phyloP scores from a whole-genome alignment of 1,140 invertebrate genomes.

The Coptotermes formosanus region DNA sequence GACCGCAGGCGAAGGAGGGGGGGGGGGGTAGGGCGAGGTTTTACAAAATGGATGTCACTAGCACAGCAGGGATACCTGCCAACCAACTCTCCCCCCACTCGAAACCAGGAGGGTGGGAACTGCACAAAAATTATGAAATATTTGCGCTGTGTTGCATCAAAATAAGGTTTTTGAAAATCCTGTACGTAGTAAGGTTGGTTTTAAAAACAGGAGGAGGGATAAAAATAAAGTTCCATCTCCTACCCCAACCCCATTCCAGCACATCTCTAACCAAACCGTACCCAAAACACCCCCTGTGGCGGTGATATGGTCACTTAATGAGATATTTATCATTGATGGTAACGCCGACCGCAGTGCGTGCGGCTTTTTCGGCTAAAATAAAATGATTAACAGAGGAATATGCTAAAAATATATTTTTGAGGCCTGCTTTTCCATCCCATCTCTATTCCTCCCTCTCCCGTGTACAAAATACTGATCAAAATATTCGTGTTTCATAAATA shows the following conservation, averaged over 20 bases:
- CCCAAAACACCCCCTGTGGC: slow-evolving; percentile 1
- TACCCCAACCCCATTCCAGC: not conserved
- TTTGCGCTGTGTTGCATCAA: not conserved
- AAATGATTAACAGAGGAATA: slow-evolving; percentile 11
- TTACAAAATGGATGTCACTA: slow-evolving; percentile 16
- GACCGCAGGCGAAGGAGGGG: not conserved
- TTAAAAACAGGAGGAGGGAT: not conserved
- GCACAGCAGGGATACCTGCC: not conserved
- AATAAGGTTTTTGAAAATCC: slow-evolving; percentile 19
- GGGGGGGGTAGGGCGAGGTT: not conserved
- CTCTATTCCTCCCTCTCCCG: not conserved
- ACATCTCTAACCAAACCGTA: not conserved
- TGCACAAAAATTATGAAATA: slow-evolving; percentile 19
- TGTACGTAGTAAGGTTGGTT: not conserved
- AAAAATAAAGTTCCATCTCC: not conserved
- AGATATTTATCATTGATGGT: slow-evolving; percentile 17
- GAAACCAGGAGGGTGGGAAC: not conserved
- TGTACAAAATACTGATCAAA: not conserved
- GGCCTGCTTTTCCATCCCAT: not conserved
- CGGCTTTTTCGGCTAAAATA: slow-evolving; percentile 10
- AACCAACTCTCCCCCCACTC: not conserved
- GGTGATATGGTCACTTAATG: slow-evolving; percentile 9
- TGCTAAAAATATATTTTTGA: slow-evolving; percentile 18
- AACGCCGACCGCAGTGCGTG: not conserved
- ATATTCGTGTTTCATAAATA: slow-evolving; percentile 1